Base-by-base conservation (phyloP, 2,797 vertebrate genomes). In the Megaceryle alcyon region DNA sequence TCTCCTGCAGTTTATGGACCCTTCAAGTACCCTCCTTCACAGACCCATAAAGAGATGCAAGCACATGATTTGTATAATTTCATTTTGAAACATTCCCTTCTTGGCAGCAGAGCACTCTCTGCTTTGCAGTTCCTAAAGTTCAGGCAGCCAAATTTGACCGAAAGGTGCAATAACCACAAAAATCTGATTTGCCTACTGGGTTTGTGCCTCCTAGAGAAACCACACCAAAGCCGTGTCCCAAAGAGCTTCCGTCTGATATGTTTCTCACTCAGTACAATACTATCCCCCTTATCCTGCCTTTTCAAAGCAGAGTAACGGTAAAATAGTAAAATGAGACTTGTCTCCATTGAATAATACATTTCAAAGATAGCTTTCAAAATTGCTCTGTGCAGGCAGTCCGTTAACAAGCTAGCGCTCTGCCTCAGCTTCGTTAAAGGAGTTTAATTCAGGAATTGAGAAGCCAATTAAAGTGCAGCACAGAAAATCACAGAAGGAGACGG, bases 301-400 rank as follows among this genome's bases (percentile, higher is more conserved):
- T 61, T 68, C 82, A 71, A 87, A 94, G 87, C 29, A 12, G 69
- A 48, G 70, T 28, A 83, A 43, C 2, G 8, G 57, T 86, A 70
- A 88, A 94, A 83, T 31, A 57, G 63, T 72, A 56, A 78, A 88
- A 86, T 48, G 22, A 92, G 73, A 37, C 65, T 65, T 65, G 76
- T 90, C 93, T 92, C 57, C n/a, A 33, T 46, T 95, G 60, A 90
- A 53, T 60, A 79, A 72, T 76, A 64, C 0, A 1, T 90, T 96
- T 90, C 73, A 91, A 84, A 94, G 92, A 78, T 59, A 69, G 82
- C 92, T 94, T 94, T 91, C 70, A 76, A 35, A 92, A 76, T 64
- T 59, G 59, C 64, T 88, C 56, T 82, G 43, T 82, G 21, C 82
- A 77, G 77, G 63, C 90, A 88, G 73, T 46, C 70, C 75, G 66